phyloP scores from a whole-genome alignment of 2,113 vertebrate genomes.

The Illadopsis cleaveri region DNA sequence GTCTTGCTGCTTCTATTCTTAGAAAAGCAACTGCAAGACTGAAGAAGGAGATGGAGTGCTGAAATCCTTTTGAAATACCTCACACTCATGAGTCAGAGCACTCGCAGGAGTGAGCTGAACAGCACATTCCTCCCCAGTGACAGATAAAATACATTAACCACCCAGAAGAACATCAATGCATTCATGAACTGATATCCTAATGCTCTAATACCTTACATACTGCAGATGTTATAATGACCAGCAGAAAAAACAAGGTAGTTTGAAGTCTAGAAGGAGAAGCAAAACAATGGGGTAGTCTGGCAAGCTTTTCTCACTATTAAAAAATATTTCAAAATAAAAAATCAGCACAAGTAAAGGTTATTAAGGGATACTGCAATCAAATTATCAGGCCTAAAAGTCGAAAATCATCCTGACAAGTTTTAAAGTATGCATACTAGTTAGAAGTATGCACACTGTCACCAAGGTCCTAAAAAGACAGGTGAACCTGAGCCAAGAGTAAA shows the following conservation, averaged over 20 bases:
- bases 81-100: slow-evolving; percentile 9
- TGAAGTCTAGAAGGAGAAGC: not conserved
- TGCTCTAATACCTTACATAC: not conserved
- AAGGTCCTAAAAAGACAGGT: not conserved
- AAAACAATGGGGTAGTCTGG: not conserved
- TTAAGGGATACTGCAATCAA: not conserved
- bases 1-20: slow-evolving; percentile 35
- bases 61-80: slow-evolving; percentile 6
- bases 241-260: not conserved
- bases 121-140: slow-evolving; percentile 2
- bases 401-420: not conserved
- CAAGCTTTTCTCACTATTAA: not conserved
- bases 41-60: not conserved
- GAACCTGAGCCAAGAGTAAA: not conserved
- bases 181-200: not conserved
- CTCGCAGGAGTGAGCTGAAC: not conserved
- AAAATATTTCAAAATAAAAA: not conserved
- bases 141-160: slow-evolving; percentile 35
- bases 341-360: not conserved
- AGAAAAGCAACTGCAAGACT: slow-evolving; percentile 31
- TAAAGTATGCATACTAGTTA: not conserved
- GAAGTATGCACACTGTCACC: not conserved
- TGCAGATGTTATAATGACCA: not conserved
- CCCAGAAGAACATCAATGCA: not conserved
- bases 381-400: not conserved